Evolutionary conservation across 2,888 invertebrate genomes (phyloP), one percentile per base, ranked within the genome.

Genomic region (Dioctria linearis): DNA sequence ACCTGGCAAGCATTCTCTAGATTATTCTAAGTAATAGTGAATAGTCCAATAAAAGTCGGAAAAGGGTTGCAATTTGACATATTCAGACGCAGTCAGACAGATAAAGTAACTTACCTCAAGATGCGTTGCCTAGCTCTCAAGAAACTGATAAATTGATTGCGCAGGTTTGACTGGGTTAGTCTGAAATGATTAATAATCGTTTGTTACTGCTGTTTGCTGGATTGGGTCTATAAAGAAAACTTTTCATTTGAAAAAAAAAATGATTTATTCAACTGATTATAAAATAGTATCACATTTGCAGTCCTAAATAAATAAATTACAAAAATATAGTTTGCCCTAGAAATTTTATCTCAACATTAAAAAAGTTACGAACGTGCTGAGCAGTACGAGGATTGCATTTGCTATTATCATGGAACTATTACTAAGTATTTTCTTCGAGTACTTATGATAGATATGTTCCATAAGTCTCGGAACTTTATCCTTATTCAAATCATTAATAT

Each of bases 391-490:
- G 4, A 61, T 37, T 11, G 2, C 11, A 66, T 66, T 66, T n/a
- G 8, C 42, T 43, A 66, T n/a, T 66, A 3, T n/a, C 5, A 6
- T 66, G 3, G 43, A 66, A 46, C 66, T 43, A 37, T 6, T 25
- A 9, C 11, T 3, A 37, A 43, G 43, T 13, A 43, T 66, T 43
- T 66, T 8, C 1, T 82, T 79, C 3, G 84, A 46, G 80, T 87
- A 88, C 3, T 85, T 85, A 0, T 86, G 86, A 75, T 85, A 89
- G 54, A 88, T 86, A 57, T 85, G 83, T 82, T 89, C 89, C 86
- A 89, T 86, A 2, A 85, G 83, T 4, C 89, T 85, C 8, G 83
- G 83, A n/a, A 87, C 86, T 9, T 85, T 80, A 71, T 88, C 87
- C 4, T 85, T 85, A 49, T 84, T 85, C 49, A 89, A 79, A 11